phyloP scores from a whole-genome alignment of 2,888 invertebrate genomes.

The Philaethria dido region DNA sequence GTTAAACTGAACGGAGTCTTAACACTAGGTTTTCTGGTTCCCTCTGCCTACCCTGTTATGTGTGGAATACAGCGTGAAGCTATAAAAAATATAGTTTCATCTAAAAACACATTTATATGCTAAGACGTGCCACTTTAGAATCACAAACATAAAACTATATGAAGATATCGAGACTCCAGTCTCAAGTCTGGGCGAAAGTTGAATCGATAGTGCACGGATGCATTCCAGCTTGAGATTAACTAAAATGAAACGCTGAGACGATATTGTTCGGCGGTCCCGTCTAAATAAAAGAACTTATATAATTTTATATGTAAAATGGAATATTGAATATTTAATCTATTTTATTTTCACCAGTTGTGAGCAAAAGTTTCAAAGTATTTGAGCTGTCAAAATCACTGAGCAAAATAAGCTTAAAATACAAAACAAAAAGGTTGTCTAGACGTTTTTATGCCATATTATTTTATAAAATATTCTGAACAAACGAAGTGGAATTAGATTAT shows the following conservation, averaged over 20 bases:
- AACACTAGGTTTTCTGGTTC: too few relatives aligned
- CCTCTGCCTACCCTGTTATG: too few relatives aligned
- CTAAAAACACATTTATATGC: constrained; percentile 8
- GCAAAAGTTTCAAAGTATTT: background rate
- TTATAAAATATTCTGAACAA: constrained; percentile 16
- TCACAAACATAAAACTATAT: constrained; percentile 19
- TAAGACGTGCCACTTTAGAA: constrained; percentile 13
- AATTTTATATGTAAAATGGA: background rate
- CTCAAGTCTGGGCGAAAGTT: constrained; percentile 29
- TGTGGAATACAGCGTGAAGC: too few relatives aligned
- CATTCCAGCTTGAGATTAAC: constrained; percentile 30
- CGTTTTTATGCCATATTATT: constrained; percentile 17
- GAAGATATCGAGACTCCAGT: constrained; percentile 28
- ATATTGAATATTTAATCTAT: constrained; percentile 5
- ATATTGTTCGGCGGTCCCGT: constrained; percentile 16
- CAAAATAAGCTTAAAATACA: background rate
- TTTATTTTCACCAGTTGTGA: background rate
- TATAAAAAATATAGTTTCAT: too few relatives aligned
- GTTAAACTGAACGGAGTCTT: too few relatives aligned
- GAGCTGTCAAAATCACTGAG: constrained; percentile 4
- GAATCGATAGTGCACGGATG: constrained; percentile 33
- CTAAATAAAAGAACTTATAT: constrained; percentile 8
- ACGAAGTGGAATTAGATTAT: constrained; percentile 2
- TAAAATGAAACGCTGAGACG: constrained; percentile 25
- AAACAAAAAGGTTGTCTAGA: constrained; percentile 12